Percentiles rank a stretch among this genome's conserved stretches.
Conservation (phyloP, 92 coral and sea anemone genomes). For the Phenganax marumi region DNA sequence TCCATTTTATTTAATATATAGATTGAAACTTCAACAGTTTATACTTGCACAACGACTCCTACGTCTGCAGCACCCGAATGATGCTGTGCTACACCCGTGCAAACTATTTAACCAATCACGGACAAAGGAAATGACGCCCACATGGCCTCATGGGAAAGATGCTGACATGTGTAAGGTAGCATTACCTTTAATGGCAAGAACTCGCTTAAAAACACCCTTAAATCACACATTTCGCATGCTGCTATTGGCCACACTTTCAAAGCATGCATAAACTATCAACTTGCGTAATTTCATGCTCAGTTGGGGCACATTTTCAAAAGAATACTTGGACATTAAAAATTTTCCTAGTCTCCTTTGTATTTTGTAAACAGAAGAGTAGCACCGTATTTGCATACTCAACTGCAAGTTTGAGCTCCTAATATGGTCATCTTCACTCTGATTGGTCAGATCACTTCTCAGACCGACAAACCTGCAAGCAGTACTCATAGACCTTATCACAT, state of each 20-base stretch:
- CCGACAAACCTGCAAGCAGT: neutral
- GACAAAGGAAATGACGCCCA: slow-evolving; percentile 40
- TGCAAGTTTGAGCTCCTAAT: slow-evolving; percentile 10
- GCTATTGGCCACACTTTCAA: neutral
- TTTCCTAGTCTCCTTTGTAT: neutral
- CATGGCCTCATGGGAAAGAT: slow-evolving; percentile 34
- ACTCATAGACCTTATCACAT: neutral
- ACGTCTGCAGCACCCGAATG: neutral
- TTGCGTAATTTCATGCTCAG: slow-evolving; percentile 5
- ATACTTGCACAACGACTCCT: neutral
- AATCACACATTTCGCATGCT: neutral
- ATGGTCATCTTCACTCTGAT: slow-evolving; percentile 11
- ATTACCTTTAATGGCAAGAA: slow-evolving; percentile 24
- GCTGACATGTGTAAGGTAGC: slow-evolving; percentile 23
- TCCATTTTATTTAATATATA: slow-evolving; percentile 47
- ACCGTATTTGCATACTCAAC: slow-evolving; percentile 25
- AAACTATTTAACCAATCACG: slow-evolving; percentile 9
- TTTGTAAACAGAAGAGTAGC: slow-evolving; percentile 28
- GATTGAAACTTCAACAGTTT: neutral
- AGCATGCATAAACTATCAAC: neutral
- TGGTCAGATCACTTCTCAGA: slow-evolving; percentile 31
- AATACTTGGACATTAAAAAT: neutral
- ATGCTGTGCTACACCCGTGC: neutral
- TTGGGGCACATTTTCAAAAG: slow-evolving; percentile 10
- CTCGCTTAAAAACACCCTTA: slow-evolving; percentile 21